These are phyloP conservation scores for Pollenia amentaria DNA, from an alignment of 2,888 invertebrate genomes.

Conservation along the genomic window DNA sequence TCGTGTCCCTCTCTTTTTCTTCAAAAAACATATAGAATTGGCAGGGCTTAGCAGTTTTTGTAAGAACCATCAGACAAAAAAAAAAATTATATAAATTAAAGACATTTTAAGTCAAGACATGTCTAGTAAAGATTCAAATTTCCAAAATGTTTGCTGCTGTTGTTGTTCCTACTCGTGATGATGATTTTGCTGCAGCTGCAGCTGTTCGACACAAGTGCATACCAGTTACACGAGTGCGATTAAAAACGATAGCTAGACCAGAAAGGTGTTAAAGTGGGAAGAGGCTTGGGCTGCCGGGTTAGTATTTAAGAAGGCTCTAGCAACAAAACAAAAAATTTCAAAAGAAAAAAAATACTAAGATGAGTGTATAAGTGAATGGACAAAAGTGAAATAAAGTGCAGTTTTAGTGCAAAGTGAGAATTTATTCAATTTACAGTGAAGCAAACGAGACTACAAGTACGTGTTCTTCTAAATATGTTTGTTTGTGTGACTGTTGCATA, in stretches of 20 bases:
- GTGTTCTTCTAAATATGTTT: constrained; percentile 25
- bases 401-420: constrained; percentile 63
- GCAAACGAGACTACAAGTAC: constrained; percentile 41
- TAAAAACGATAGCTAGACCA: constrained; percentile 39
- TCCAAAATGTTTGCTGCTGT: constrained; percentile 30
- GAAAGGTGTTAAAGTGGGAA: constrained; percentile 51
- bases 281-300: constrained; percentile 2
- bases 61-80: neutral
- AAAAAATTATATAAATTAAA: constrained; percentile 28
- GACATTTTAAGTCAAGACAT: constrained; percentile 63
- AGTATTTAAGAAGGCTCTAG: neutral
- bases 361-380: constrained; percentile 51
- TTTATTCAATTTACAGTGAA: constrained; percentile 69
- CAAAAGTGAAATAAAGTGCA: constrained; percentile 70
- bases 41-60: neutral
- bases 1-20: neutral
- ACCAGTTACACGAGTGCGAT: constrained; percentile 16
- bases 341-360: constrained; percentile 1
- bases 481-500: neutral
- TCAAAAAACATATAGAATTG: constrained; percentile 5
- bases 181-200: constrained; percentile 4
- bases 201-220: constrained; percentile 35
- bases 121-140: constrained; percentile 62
- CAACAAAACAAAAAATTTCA: neutral
- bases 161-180: neutral